A percentile compares a stretch with the other conserved stretches of the same genome.
Conservation (phyloP, 2,888 invertebrate genomes). For the Platycnemis pennipes region DNA sequence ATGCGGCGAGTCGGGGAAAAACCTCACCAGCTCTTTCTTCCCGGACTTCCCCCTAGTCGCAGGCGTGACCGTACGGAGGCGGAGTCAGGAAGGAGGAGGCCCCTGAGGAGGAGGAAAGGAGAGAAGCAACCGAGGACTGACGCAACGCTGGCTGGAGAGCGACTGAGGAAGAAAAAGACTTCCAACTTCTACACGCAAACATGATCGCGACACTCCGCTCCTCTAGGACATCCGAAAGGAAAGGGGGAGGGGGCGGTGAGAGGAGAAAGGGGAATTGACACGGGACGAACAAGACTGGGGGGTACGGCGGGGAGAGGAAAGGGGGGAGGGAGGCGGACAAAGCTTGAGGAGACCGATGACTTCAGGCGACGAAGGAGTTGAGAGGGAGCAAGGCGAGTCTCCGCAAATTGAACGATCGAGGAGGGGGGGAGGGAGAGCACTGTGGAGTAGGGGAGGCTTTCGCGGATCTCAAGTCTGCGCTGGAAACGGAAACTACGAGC, state of each 20-base stretch:
- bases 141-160: neutral
- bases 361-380: neutral
- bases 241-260: neutral
- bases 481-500: too few species aligned
- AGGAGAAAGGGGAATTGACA: neutral
- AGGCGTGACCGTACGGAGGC: neutral
- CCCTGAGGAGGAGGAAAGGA: too few species aligned
- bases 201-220: neutral
- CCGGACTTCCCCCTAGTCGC: neutral
- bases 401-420: conserved; percentile 1
- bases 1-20: too few species aligned
- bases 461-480: neutral
- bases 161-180: neutral
- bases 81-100: neutral
- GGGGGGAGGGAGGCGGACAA: too few species aligned
- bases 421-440: neutral
- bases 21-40: neutral
- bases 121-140: too few species aligned
- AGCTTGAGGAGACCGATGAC: neutral
- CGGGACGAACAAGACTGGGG: neutral
- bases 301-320: neutral
- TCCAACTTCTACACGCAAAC: neutral
- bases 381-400: neutral
- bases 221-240: neutral
- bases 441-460: too few species aligned